Conservation (phyloP, 2,797 vertebrate genomes). For the Crossoptilon crossoptilon region DNA sequence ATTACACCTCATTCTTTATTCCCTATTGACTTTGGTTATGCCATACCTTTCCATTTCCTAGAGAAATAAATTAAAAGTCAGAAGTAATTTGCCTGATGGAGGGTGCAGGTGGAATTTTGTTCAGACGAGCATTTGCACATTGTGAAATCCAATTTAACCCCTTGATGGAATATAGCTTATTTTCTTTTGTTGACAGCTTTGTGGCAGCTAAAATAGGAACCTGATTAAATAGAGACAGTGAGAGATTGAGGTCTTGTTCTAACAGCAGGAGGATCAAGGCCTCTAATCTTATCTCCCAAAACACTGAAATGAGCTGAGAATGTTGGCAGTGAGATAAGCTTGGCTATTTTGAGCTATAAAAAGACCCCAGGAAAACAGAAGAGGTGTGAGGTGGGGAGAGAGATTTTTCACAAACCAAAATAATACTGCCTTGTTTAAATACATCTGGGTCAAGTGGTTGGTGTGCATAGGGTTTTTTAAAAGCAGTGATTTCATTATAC, state of each 20-base stretch:
- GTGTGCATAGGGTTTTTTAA: not conserved
- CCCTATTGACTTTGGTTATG: slow-evolving; percentile 96
- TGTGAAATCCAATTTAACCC: slow-evolving; percentile 96
- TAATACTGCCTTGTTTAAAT: slow-evolving; percentile 22
- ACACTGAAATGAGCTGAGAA: slow-evolving; percentile 82
- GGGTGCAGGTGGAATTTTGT: slow-evolving; percentile 90
- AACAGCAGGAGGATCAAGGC: slow-evolving; percentile 94
- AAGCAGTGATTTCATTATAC: slow-evolving; percentile 8
- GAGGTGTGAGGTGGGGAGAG: not conserved
- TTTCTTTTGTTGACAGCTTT: slow-evolving; percentile 97
- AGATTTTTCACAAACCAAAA: slow-evolving; percentile 22
- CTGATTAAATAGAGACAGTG: slow-evolving; percentile 98
- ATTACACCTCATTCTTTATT: slow-evolving; percentile 91
- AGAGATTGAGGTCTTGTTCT: slow-evolving; percentile 99
- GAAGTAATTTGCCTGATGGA: slow-evolving; percentile 99
- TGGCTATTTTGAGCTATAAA: slow-evolving; percentile 69
- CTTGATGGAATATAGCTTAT: slow-evolving; percentile 92
- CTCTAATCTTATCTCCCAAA: slow-evolving; percentile 89
- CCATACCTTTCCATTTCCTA: slow-evolving; percentile 98
- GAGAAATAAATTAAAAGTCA: slow-evolving; percentile 99
- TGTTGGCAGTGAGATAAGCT: slow-evolving; percentile 74
- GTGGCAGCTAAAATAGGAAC: slow-evolving; percentile 93
- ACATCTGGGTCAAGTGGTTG: slow-evolving; percentile 43
- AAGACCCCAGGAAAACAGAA: slow-evolving; percentile 48
- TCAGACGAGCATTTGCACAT: slow-evolving; percentile 84